A percentile compares a stretch with the other conserved stretches of the same genome.
phyloP scores from a whole-genome alignment of 1,140 invertebrate genomes.

The Schmidtea mediterranea region DNA sequence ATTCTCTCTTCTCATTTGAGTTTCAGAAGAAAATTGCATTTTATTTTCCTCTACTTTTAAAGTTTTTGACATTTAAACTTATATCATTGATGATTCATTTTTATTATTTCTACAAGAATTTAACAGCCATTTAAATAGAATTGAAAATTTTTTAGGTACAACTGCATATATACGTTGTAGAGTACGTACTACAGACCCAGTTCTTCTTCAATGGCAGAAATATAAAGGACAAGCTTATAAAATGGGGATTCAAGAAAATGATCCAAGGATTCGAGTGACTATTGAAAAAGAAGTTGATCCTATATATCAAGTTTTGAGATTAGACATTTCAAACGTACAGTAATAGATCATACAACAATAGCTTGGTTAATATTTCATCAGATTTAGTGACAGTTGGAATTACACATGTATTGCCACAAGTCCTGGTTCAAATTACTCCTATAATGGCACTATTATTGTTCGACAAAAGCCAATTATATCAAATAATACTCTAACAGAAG shows the following conservation, averaged over 20 bases:
- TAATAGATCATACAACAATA: not conserved
- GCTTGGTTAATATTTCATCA: not conserved
- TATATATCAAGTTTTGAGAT: not conserved
- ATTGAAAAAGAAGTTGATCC: not conserved
- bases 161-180: not conserved
- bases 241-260: not conserved
- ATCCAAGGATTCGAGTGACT: not conserved
- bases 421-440: not conserved
- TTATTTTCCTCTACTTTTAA: no score
- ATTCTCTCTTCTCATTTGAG: no score
- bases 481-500: not conserved
- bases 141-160: not conserved
- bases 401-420: not conserved
- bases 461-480: not conserved
- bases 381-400: constrained; percentile 3
- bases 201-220: not conserved
- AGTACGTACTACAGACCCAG: not conserved
- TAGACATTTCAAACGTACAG: not conserved
- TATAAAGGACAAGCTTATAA: not conserved
- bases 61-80: no score
- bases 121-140: no score
- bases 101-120: no score
- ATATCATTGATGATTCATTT: no score
- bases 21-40: no score
- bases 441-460: not conserved